Evolutionary conservation across 1,140 invertebrate species (phyloP).

Genomic region (Chrysoperla carnea): DNA sequence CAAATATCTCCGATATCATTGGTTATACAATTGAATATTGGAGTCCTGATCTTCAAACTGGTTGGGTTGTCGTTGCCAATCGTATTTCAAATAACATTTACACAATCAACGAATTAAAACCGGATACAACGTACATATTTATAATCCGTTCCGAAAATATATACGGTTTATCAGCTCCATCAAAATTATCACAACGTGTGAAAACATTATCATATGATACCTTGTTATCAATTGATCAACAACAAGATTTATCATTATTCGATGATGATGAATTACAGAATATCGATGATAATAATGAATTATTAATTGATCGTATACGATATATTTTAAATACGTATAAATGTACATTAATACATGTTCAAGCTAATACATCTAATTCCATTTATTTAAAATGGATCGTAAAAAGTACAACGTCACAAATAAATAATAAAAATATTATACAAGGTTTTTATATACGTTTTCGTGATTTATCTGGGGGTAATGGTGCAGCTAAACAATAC

Average conservation of each 20-base stretch:
- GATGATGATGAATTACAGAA: too few species aligned
- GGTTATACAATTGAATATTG: constrained; percentile 76
- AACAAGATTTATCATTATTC: constrained; percentile 48
- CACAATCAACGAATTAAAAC: constrained; percentile 51
- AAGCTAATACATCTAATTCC: constrained; percentile 59
- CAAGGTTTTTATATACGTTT: constrained; percentile 91
- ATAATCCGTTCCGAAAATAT: constrained; percentile 75
- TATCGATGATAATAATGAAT: too few species aligned
- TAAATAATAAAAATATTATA: constrained; percentile 38
- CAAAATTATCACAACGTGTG: constrained; percentile 41
- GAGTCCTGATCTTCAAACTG: constrained; percentile 60
- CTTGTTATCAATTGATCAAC: constrained; percentile 51
- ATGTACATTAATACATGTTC: constrained; percentile 58
- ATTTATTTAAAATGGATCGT: constrained; percentile 75
- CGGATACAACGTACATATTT: constrained; percentile 73
- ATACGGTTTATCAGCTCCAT: constrained; percentile 58
- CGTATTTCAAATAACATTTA: constrained; percentile 45
- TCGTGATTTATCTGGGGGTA: constrained; percentile 48
- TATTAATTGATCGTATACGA: constrained; percentile 16
- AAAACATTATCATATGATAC: constrained; percentile 44
- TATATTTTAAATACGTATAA: constrained; percentile 63
- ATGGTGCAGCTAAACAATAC: constrained; percentile 32
- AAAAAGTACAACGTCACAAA: constrained; percentile 23
- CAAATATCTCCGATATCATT: constrained; percentile 13
- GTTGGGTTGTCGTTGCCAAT: constrained; percentile 61